Conservation (phyloP, 1,140 invertebrate genomes). For the Monochamus saltuarius region DNA sequence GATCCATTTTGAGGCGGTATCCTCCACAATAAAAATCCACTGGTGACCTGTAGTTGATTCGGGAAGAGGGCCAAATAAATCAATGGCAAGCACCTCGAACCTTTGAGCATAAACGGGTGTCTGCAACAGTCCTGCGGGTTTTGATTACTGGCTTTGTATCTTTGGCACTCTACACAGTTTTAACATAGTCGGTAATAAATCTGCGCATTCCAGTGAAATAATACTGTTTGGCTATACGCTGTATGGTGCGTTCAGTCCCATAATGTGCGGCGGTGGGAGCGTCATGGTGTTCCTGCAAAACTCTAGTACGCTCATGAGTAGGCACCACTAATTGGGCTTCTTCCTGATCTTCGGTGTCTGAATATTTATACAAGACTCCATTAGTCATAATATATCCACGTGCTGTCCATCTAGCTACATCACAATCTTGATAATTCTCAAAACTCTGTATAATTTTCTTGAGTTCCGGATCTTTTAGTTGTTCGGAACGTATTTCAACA, state of each 20-base stretch:
- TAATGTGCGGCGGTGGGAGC: constrained; percentile 38
- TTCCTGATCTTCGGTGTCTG: constrained; percentile 34
- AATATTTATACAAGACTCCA: constrained; percentile 43
- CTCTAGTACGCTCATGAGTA: constrained; percentile 4
- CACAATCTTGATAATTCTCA: neutral
- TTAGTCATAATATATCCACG: constrained; percentile 36
- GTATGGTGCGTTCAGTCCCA: constrained; percentile 35
- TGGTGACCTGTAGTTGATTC: neutral
- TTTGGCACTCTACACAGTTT: constrained; percentile 22
- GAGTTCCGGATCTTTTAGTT: constrained; percentile 6
- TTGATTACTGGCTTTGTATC: constrained; percentile 28
- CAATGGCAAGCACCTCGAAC: constrained; percentile 33
- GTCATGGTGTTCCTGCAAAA: constrained; percentile 40
- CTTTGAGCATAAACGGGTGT: constrained; percentile 20
- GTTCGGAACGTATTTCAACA: no score
- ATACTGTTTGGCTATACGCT: constrained; percentile 33
- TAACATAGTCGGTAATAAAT: constrained; percentile 33
- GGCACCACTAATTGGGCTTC: constrained; percentile 38
- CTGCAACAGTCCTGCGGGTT: constrained; percentile 31
- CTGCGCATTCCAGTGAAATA: constrained; percentile 43
- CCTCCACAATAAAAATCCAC: constrained; percentile 38
- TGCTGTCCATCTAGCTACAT: constrained; percentile 26
- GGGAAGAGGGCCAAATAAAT: constrained; percentile 37
- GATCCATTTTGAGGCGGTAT: constrained; percentile 27
- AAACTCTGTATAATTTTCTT: constrained; percentile 9